Conservation (phyloP, 1,140 invertebrate genomes). For the Papilio xuthus region DNA sequence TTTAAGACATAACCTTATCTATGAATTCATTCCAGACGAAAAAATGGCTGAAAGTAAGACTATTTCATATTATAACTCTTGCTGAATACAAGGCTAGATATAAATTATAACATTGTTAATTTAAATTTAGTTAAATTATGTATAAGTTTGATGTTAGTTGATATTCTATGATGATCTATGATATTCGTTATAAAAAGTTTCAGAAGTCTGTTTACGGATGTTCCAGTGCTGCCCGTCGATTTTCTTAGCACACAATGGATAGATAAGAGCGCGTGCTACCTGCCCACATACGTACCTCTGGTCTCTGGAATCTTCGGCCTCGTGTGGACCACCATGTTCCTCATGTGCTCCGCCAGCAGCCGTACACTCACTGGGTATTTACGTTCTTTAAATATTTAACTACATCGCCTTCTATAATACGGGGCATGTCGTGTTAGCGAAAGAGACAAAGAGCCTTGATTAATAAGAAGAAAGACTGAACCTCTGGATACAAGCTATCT, state of each 20-base stretch:
- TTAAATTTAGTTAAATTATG: neutral
- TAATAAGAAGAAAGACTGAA: neutral
- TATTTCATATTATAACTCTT: neutral
- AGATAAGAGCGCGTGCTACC: conserved; percentile 70
- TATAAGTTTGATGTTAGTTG: neutral
- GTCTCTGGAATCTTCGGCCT: conserved; percentile 75
- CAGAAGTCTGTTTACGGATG: neutral
- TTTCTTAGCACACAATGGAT: conserved; percentile 76
- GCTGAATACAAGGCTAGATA: no score
- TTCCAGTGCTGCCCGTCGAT: conserved; percentile 67
- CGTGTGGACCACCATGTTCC: conserved; percentile 78
- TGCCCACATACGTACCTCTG: conserved; percentile 73
- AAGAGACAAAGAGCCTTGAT: neutral
- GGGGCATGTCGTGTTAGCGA: neutral
- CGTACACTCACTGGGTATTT: conserved; percentile 66
- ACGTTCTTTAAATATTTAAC: neutral
- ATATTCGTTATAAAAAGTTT: neutral
- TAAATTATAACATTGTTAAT: no score
- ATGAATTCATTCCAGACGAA: conserved; percentile 64
- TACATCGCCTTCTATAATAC: neutral
- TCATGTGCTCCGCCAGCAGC: conserved; percentile 75
- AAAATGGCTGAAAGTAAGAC: conserved; percentile 53
- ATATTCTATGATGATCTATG: neutral
- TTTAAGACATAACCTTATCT: conserved; percentile 60
- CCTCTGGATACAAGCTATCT: no score